A percentile compares a stretch with the other conserved stretches of the same genome.
Evolutionary conservation across 1,140 invertebrate species (phyloP).

Genomic region (Drosophila sturtevanti): DNA sequence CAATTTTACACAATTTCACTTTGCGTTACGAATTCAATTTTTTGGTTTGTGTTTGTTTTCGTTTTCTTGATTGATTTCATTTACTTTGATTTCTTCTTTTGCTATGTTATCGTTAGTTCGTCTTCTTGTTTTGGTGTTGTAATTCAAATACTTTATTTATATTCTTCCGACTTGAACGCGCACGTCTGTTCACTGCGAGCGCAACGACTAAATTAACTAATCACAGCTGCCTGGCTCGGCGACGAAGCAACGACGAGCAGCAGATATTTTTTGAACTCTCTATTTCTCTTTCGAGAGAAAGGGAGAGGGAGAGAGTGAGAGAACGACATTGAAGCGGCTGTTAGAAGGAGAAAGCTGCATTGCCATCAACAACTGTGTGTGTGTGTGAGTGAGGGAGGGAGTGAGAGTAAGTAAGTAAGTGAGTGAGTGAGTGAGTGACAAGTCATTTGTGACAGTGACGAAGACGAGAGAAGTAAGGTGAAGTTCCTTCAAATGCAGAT

Average conservation of each 20-base stretch:
- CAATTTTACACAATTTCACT: background rate
- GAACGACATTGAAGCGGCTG: slow-evolving; percentile 4
- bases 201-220: slow-evolving; percentile 83
- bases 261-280: slow-evolving; percentile 74
- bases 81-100: slow-evolving; percentile 27
- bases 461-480: slow-evolving; percentile 44
- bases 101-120: slow-evolving; percentile 18
- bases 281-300: slow-evolving; percentile 5
- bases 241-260: slow-evolving; percentile 68
- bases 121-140: slow-evolving; percentile 19
- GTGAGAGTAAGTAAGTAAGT: slow-evolving; percentile 33
- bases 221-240: slow-evolving; percentile 71
- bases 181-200: slow-evolving; percentile 81
- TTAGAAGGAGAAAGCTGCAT: slow-evolving; percentile 28
- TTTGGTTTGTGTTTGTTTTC: background rate
- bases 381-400: slow-evolving; percentile 25
- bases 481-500: slow-evolving; percentile 19
- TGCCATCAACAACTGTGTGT: background rate
- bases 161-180: slow-evolving; percentile 57
- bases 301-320: slow-evolving; percentile 47
- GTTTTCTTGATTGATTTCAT: slow-evolving; percentile 17
- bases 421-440: slow-evolving; percentile 40
- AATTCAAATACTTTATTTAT: slow-evolving; percentile 23
- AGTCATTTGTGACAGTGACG: slow-evolving; percentile 63
- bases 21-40: slow-evolving; percentile 20